These are phyloP conservation scores for Xiphias gladius DNA, from an alignment of 2,113 vertebrate species.

Conservation along the genomic window DNA sequence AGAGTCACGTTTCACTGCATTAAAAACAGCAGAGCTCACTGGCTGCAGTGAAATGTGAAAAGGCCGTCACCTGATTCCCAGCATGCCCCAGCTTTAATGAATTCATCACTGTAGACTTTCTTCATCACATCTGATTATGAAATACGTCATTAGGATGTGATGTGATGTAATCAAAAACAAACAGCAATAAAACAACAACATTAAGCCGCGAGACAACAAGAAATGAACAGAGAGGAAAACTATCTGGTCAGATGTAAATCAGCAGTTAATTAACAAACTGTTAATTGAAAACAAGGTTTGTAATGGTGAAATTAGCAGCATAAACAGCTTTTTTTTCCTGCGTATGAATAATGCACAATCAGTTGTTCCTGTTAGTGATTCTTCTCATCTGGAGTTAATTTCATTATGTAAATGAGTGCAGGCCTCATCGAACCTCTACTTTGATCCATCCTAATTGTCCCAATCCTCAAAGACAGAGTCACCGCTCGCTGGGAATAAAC, in stretches of 20 bases:
- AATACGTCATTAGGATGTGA: constrained; percentile 37
- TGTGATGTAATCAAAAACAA: constrained; percentile 58
- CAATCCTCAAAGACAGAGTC: constrained; percentile 97
- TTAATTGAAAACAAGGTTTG: constrained; percentile 95
- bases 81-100: background rate
- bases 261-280: constrained; percentile 93
- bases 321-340: constrained; percentile 91
- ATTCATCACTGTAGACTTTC: constrained; percentile 11
- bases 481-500: constrained; percentile 78
- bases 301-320: constrained; percentile 95
- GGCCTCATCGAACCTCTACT: constrained; percentile 94
- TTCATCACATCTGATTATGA: constrained; percentile 26
- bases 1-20: too few relatives aligned
- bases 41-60: too few relatives aligned
- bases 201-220: constrained; percentile 23
- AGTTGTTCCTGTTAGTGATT: constrained; percentile 88
- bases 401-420: constrained; percentile 97
- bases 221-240: constrained; percentile 34
- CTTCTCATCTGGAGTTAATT: constrained; percentile 86
- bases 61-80: background rate
- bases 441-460: constrained; percentile 98
- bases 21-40: too few relatives aligned
- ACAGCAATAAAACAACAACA: constrained; percentile 26
- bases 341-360: constrained; percentile 92
- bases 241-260: constrained; percentile 88